Conservation (phyloP, 2,888 invertebrate genomes). For the Microctonus brassicae region DNA sequence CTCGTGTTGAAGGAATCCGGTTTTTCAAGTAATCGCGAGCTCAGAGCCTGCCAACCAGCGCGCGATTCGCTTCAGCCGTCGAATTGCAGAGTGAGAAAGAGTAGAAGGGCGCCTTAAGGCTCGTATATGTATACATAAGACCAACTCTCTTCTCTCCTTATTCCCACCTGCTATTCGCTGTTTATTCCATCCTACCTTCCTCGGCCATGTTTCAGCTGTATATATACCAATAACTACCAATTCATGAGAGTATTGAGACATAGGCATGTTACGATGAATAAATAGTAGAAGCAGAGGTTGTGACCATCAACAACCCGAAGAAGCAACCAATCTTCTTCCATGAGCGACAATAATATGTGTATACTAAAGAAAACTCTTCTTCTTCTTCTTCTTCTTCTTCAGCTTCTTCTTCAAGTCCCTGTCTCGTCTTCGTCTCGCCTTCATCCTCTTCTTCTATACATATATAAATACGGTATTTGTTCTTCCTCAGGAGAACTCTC, state of each 20-base stretch:
- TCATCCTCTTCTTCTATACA: not conserved
- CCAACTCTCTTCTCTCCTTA: constrained; percentile 44
- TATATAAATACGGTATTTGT: constrained; percentile 23
- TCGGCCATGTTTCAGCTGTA: constrained; percentile 30
- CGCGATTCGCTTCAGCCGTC: constrained; percentile 38
- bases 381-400: constrained; percentile 4
- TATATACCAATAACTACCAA: constrained; percentile 32
- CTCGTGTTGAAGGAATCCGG: constrained; percentile 66
- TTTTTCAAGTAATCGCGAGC: constrained; percentile 67
- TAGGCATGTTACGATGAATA: constrained; percentile 55
- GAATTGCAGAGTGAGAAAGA: constrained; percentile 42
- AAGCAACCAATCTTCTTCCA: constrained; percentile 57
- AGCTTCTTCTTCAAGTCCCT: not conserved
- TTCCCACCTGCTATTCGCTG: constrained; percentile 49
- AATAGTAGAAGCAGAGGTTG: constrained; percentile 49
- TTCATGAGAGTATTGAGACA: constrained; percentile 59
- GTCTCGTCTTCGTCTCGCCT: not conserved
- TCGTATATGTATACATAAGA: not conserved
- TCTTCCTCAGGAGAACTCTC: constrained; percentile 11
- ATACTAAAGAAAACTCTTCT: constrained; percentile 31
- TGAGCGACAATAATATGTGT: constrained; percentile 42
- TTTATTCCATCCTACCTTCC: constrained; percentile 51
- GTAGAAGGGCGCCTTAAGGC: constrained; percentile 37
- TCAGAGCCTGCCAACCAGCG: constrained; percentile 39
- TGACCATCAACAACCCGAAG: constrained; percentile 42